Conservation (phyloP, 2,888 invertebrate genomes). For the Spisula subtruncata region DNA sequence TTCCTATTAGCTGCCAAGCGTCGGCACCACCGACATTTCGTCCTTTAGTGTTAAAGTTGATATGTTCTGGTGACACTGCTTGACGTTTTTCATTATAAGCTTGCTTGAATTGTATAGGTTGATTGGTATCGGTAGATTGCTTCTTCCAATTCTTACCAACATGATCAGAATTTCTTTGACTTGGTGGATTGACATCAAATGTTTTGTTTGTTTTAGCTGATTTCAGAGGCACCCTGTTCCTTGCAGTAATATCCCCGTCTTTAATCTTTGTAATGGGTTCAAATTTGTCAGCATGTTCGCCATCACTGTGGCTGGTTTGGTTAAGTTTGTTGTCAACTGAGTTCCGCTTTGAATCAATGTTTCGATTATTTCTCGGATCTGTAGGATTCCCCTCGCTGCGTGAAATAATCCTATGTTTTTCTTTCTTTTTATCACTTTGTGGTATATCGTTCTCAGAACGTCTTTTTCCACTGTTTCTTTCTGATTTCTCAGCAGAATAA, state of each 20-base stretch:
- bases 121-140: constrained; percentile 6
- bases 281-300: not conserved
- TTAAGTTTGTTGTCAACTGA: not conserved
- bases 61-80: constrained; percentile 43
- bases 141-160: constrained; percentile 47
- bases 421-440: constrained; percentile 31
- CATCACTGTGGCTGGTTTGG: not conserved
- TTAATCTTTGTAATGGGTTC: not conserved
- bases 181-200: constrained; percentile 32
- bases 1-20: constrained; percentile 38
- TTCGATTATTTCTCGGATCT: not conserved
- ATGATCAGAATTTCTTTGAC: constrained; percentile 48
- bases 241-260: not conserved
- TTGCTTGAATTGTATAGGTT: constrained; percentile 34
- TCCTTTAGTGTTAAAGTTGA: constrained; percentile 46
- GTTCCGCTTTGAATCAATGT: constrained; percentile 17
- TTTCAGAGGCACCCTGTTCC: not conserved
- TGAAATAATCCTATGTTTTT: constrained; percentile 2
- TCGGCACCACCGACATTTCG: constrained; percentile 41
- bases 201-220: constrained; percentile 11
- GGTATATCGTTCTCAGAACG: not conserved
- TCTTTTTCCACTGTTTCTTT: not conserved
- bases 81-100: not conserved
- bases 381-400: constrained; percentile 30
- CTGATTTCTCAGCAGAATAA: not conserved